Percentiles rank a stretch among this genome's conserved stretches.
Conservation (phyloP, 2,113 vertebrate genomes). For the Rhea americana region DNA sequence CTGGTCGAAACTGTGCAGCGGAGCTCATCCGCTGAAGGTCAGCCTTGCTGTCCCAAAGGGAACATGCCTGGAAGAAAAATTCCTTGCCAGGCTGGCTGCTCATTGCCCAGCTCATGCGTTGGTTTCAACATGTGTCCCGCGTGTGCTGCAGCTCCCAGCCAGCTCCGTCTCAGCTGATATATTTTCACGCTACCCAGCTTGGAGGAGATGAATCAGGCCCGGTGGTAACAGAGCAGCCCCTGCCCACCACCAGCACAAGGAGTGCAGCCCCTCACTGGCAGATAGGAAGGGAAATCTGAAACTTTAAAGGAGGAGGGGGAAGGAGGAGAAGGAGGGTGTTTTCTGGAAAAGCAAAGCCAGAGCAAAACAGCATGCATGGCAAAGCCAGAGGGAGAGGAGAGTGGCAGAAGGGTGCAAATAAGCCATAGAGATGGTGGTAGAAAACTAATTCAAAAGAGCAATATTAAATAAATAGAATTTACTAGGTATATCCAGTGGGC, state of each 20-base stretch:
- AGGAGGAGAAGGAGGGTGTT: conserved; percentile 44
- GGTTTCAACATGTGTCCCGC: not conserved
- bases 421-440: not conserved
- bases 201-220: conserved; percentile 41
- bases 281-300: conserved; percentile 59
- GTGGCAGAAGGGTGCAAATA: not conserved
- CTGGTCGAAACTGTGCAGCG: conserved; percentile 1
- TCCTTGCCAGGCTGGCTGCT: not conserved
- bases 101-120: not conserved
- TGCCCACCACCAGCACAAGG: not conserved
- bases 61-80: not conserved
- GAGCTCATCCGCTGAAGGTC: conserved; percentile 33
- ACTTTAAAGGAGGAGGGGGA: conserved; percentile 52
- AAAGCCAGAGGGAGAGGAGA: conserved; percentile 35
- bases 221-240: not conserved
- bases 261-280: conserved; percentile 38
- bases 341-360: conserved; percentile 42
- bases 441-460: not conserved
- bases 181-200: conserved; percentile 23
- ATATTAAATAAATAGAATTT: conserved; percentile 17
- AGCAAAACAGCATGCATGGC: conserved; percentile 27
- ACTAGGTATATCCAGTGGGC: not conserved
- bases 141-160: conserved; percentile 5
- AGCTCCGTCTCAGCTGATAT: conserved; percentile 49
- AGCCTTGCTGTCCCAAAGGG: not conserved